phyloP scores from a whole-genome alignment of 2,113 vertebrate species.

The Rhadina sibilatrix region DNA sequence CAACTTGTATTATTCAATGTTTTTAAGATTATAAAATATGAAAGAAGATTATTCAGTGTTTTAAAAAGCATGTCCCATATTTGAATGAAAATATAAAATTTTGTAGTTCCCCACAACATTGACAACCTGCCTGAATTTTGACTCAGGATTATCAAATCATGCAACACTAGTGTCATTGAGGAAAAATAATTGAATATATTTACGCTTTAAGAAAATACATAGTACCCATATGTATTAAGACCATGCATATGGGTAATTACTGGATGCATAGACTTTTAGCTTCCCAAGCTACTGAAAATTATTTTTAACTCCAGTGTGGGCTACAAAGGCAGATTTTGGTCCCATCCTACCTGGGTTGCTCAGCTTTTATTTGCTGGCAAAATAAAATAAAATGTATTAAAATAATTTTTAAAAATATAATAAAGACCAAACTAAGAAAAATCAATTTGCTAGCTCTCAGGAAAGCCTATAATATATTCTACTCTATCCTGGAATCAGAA shows the following conservation, averaged over 20 bases:
- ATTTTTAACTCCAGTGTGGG: neutral
- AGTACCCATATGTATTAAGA: neutral
- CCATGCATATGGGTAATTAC: neutral
- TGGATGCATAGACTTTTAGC: neutral
- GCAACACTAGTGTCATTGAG: neutral
- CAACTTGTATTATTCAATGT: neutral
- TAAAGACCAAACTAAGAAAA: neutral
- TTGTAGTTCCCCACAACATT: neutral
- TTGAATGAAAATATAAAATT: neutral
- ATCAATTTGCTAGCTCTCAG: neutral
- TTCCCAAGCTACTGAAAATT: neutral
- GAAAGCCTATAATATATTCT: neutral
- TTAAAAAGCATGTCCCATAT: neutral
- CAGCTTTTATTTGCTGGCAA: neutral
- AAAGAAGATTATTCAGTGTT: neutral
- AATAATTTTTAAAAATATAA: neutral
- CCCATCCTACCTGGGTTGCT: neutral
- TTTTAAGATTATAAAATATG: neutral
- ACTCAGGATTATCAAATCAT: neutral
- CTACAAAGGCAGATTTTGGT: neutral
- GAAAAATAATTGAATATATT: neutral
- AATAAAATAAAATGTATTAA: neutral
- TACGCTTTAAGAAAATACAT: neutral
- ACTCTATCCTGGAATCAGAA: neutral
- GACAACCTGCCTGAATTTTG: neutral